Percentiles rank a stretch among this genome's conserved stretches.
phyloP scores from a whole-genome alignment of 1,140 invertebrate species.

The Andricus grossulariae region DNA sequence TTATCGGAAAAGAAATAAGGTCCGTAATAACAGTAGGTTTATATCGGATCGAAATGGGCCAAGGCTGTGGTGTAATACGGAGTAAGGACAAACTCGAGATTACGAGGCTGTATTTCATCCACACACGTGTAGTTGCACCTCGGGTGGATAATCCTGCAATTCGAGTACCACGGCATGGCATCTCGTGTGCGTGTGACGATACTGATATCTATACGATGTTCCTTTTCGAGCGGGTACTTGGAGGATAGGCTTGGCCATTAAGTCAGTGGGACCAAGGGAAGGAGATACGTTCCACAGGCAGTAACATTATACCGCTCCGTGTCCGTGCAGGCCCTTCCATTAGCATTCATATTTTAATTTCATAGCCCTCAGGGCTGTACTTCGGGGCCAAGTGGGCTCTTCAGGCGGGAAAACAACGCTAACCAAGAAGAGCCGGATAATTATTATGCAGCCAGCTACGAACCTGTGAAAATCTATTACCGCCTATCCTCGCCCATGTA shows the following conservation, averaged over 20 bases:
- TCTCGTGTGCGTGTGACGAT: conserved; percentile 43
- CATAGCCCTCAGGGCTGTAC: conserved; percentile 54
- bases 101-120: not conserved
- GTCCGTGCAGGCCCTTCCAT: conserved; percentile 54
- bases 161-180: conserved; percentile 39
- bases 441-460: not conserved
- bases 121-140: conserved; percentile 3
- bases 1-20: no score
- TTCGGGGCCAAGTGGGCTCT: conserved; percentile 40
- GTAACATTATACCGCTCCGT: conserved; percentile 53
- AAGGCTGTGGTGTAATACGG: conserved; percentile 14
- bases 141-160: conserved; percentile 48
- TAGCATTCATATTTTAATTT: conserved; percentile 70
- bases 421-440: not conserved
- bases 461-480: conserved; percentile 62
- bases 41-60: not conserved
- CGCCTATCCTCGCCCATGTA: conserved; percentile 64
- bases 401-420: conserved; percentile 30
- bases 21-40: not conserved
- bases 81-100: conserved; percentile 8
- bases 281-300: conserved; percentile 48
- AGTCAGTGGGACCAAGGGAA: conserved; percentile 36
- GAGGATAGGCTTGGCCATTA: conserved; percentile 41
- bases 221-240: conserved; percentile 37
- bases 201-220: conserved; percentile 32